These are phyloP conservation scores for Pogoniulus pusillus DNA, from an alignment of 2,797 vertebrate species.

Conservation along the genomic window DNA sequence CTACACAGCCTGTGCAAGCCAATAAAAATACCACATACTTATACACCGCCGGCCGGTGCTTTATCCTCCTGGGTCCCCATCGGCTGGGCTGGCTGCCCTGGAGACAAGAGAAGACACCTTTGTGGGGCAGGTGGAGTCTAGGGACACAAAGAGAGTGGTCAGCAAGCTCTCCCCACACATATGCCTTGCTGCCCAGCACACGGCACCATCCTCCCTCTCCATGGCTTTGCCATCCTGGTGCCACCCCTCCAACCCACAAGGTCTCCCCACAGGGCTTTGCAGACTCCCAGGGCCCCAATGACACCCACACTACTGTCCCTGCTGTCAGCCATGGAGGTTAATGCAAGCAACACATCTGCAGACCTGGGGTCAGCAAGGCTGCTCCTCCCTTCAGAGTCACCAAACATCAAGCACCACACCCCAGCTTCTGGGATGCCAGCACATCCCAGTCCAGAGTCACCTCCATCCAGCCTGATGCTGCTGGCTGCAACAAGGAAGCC, in stretches of 20 bases:
- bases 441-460: background rate
- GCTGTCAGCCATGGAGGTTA: background rate
- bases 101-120: slow-evolving; percentile 66
- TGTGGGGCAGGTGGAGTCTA: slow-evolving; percentile 68
- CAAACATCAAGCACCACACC: background rate
- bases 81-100: slow-evolving; percentile 52
- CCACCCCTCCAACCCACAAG: background rate
- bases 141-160: slow-evolving; percentile 66
- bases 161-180: slow-evolving; percentile 20
- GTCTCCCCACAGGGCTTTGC: background rate
- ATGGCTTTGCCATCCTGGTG: background rate
- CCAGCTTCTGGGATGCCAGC: background rate
- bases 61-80: slow-evolving; percentile 71
- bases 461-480: background rate
- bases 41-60: slow-evolving; percentile 67
- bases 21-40: slow-evolving; percentile 71
- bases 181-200: background rate
- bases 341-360: background rate
- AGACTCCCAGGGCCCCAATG: background rate
- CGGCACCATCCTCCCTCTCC: background rate
- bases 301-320: fast-evolving
- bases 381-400: background rate
- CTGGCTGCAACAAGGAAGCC: background rate
- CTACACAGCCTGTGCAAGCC: slow-evolving; percentile 51
- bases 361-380: background rate